Percentiles rank a stretch among this genome's conserved stretches.
phyloP scores from a whole-genome alignment of 2,888 invertebrate species.

The Choreutis nemorana region DNA sequence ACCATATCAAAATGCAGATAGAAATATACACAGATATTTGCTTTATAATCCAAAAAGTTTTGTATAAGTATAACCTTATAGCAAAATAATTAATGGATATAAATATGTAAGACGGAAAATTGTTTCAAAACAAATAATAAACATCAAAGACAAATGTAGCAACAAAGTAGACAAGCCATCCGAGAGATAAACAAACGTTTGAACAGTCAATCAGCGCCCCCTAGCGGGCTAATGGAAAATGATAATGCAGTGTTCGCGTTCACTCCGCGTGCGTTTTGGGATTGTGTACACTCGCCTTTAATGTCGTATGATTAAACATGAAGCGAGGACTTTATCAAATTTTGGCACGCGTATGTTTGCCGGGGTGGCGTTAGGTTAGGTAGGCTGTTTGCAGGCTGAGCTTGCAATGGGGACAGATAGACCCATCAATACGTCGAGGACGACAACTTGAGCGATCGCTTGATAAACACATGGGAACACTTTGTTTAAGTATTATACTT shows the following conservation, averaged over 20 bases:
- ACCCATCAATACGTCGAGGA: constrained; percentile 50
- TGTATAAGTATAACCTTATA: too few relatives aligned
- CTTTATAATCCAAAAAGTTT: too few relatives aligned
- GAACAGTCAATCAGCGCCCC: constrained; percentile 28
- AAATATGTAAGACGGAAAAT: too few relatives aligned
- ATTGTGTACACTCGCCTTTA: constrained; percentile 40
- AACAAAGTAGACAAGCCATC: too few relatives aligned
- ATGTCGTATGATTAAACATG: constrained; percentile 61
- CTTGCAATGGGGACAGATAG: constrained; percentile 48
- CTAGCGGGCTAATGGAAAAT: constrained; percentile 39
- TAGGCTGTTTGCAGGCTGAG: constrained; percentile 54
- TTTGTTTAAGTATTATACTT: constrained; percentile 23
- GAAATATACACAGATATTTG: too few relatives aligned
- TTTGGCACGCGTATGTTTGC: constrained; percentile 59
- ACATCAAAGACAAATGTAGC: too few relatives aligned
- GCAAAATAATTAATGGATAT: too few relatives aligned
- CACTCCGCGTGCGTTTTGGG: constrained; percentile 23
- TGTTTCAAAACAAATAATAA: too few relatives aligned
- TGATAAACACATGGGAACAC: constrained; percentile 30
- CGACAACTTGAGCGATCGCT: constrained; percentile 53
- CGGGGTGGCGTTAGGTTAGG: constrained; percentile 35
- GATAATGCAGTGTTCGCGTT: constrained; percentile 41
- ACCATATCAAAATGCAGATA: too few relatives aligned
- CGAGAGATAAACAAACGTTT: constrained; percentile 23
- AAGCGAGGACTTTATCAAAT: constrained; percentile 59